phyloP scores from a whole-genome alignment of 1,140 invertebrate genomes.

The Listronotus bonariensis region DNA sequence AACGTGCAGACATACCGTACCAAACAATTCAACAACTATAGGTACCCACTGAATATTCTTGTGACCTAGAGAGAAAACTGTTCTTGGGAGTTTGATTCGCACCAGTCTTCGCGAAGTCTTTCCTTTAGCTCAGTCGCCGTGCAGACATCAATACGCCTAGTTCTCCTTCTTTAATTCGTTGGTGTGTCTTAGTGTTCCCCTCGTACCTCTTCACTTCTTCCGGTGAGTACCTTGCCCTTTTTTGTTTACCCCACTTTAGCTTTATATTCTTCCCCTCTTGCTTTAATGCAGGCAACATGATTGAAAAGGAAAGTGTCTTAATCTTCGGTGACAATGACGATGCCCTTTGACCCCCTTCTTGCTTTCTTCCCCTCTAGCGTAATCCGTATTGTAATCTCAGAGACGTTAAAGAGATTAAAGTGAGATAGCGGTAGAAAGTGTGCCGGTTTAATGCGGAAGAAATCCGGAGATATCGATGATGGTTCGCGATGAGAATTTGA shows the following conservation, averaged over 20 bases:
- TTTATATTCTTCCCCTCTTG: conserved; percentile 5
- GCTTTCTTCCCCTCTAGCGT: conserved; percentile 1
- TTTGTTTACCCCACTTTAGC: conserved; percentile 4
- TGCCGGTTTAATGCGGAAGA: conserved; percentile 25
- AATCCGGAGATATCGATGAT: conserved; percentile 32
- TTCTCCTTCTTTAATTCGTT: conserved; percentile 37
- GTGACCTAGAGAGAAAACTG: conserved; percentile 48
- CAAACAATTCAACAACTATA: conserved; percentile 39
- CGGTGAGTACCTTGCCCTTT: conserved; percentile 41
- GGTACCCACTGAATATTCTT: conserved; percentile 34
- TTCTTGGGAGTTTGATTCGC: conserved; percentile 39
- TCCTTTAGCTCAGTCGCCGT: conserved; percentile 41
- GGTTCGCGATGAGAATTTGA: conserved; percentile 19
- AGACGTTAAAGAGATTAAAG: neutral
- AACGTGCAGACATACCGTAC: conserved; percentile 35
- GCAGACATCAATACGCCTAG: conserved; percentile 47
- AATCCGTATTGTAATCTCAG: neutral
- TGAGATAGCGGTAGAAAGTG: conserved; percentile 34
- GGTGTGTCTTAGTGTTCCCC: conserved; percentile 27
- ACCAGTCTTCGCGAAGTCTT: conserved; percentile 43
- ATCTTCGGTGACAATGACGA: neutral
- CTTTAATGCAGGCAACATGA: neutral
- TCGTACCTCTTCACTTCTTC: conserved; percentile 34
- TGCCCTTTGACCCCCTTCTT: conserved; percentile 11
- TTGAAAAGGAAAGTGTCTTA: neutral